These are phyloP conservation scores for Drosophila bocki DNA, from an alignment of 1,140 invertebrate genomes.

Conservation along the genomic window DNA sequence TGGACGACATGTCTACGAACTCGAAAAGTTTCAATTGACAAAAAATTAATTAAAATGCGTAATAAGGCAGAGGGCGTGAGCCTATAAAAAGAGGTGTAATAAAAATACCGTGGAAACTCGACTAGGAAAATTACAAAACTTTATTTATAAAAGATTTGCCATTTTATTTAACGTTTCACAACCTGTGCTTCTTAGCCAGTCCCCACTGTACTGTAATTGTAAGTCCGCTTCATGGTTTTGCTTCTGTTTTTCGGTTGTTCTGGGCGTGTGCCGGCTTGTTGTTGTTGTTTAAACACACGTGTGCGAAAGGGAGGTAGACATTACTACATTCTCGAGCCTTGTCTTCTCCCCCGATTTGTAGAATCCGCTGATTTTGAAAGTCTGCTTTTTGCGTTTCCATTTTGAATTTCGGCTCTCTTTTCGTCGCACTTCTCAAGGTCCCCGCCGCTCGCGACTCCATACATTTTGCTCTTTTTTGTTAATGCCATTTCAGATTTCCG, in stretches of 20 bases:
- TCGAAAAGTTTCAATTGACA: constrained; percentile 14
- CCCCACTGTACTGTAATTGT: constrained; percentile 36
- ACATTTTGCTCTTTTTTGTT: constrained; percentile 16
- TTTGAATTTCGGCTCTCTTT: constrained; percentile 38
- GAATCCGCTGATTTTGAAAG: constrained; percentile 23
- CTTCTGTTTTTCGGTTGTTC: constrained; percentile 18
- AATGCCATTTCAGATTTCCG: constrained; percentile 67
- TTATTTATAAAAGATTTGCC: background rate
- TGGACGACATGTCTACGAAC: constrained; percentile 1
- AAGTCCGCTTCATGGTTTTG: constrained; percentile 23
- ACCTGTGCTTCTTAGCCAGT: background rate
- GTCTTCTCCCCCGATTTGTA: constrained; percentile 6
- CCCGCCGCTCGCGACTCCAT: background rate
- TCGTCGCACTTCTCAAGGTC: constrained; percentile 61
- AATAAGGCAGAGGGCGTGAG: constrained; percentile 15
- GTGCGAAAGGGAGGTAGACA: constrained; percentile 2
- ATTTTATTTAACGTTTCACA: background rate
- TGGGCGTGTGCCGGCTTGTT: constrained; percentile 38
- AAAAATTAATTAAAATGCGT: constrained; percentile 39
- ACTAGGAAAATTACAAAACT: background rate
- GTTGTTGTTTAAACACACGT: constrained; percentile 17
- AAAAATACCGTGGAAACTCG: background rate
- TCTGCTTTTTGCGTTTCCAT: constrained; percentile 39
- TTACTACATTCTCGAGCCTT: constrained; percentile 26
- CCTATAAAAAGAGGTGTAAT: background rate